Base-by-base conservation (phyloP, 2,888 invertebrate species). In the Cheilosia soror region DNA sequence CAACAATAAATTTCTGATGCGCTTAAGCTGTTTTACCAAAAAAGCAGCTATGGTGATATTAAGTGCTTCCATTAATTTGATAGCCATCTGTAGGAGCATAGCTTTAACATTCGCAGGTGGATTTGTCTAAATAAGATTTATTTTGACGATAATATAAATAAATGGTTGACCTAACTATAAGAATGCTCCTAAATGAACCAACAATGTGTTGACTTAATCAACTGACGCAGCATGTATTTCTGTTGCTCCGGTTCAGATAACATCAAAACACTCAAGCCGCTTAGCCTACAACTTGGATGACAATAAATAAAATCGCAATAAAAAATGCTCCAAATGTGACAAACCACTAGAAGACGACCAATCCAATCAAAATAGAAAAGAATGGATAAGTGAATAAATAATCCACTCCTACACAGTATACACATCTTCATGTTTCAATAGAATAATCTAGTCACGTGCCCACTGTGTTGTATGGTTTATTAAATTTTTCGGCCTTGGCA, bases 361-460 rank as follows among this genome's bases (percentile, higher is more conserved):
- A 20, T n/a, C 40, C 31, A 33, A 47, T 7, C 65, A 75, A 37
- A 57, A 40, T 1, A 47, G 33, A 60, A 53, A 77, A 44, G 62
- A 37, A 13, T 5, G 11, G 27, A 55, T 47, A 79, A 79, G 31
- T 65, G 27, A 20, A 63, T 37, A 72, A 55, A 37, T 71, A 73
- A 72, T 51, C 66, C 49, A 62, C 37, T 37, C 33, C 37, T 44
- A 20, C 20, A 62, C 42, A 57, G 68, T 44, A n/a, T n/a, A 62
- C 42, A 57, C 73, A 75, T 25, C 44, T 69, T 66, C 79, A 71
- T 33, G 44, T 20, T 75, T 60, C 53, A 80, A 84, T 80, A 71
- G 75, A 76, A 84, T 84, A 84, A 84, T 84, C 80, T 75, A 66
- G 84, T 84, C 84, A 84, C 84, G 84, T 84, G 84, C 55, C 65